Evolutionary conservation across 2,113 vertebrate species (phyloP).

Genomic region (Paracanthobrama guichenoti): DNA sequence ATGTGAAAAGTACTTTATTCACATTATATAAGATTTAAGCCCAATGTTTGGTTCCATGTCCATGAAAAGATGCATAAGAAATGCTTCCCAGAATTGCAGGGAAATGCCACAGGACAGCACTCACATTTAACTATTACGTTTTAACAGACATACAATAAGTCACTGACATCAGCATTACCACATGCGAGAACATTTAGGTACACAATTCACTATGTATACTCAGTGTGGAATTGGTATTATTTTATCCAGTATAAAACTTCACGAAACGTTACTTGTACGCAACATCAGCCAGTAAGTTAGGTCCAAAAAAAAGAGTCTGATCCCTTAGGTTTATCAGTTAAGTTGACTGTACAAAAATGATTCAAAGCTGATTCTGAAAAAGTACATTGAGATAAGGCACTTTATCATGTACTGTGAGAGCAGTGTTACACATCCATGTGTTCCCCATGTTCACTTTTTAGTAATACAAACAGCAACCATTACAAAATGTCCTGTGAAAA

Average conservation of each 20-base stretch:
- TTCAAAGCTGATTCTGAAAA: not conserved
- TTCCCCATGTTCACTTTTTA: constrained; percentile 18
- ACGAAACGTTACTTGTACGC: not conserved
- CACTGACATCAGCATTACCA: not conserved
- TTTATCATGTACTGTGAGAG: constrained; percentile 16
- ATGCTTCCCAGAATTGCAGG: not conserved
- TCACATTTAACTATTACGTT: not conserved
- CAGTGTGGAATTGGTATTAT: not conserved
- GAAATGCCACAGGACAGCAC: not conserved
- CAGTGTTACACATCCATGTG: not conserved
- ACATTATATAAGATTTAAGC: constrained; percentile 12
- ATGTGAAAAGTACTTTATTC: constrained; percentile 27
- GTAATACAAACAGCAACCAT: constrained; percentile 13
- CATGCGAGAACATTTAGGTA: constrained; percentile 27
- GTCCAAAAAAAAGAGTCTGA: constrained; percentile 12
- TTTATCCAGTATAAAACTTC: constrained; percentile 15
- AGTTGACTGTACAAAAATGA: not conserved
- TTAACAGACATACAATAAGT: constrained; percentile 9
- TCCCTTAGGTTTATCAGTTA: not conserved
- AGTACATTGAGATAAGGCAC: constrained; percentile 31
- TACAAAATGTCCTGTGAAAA: constrained; percentile 34
- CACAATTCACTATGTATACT: not conserved
- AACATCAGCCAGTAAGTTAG: constrained; percentile 15
- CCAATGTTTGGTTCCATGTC: not conserved
- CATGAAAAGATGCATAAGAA: not conserved